Evolutionary conservation across 2,888 invertebrate species (phyloP).

Genomic region (Nomada ferruginata): DNA sequence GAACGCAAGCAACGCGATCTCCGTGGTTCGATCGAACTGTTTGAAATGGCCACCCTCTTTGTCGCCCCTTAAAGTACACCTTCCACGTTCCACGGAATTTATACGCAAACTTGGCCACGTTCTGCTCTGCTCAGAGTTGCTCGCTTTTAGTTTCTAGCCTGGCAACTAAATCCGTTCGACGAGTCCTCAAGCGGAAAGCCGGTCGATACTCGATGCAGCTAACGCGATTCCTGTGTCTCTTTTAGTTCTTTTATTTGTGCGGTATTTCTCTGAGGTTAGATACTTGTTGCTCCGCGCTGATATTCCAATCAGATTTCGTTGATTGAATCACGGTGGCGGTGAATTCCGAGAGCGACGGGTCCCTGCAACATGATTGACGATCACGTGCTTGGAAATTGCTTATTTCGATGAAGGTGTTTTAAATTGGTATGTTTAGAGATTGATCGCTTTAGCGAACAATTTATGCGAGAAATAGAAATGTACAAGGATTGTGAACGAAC

Average conservation of each 20-base stretch:
- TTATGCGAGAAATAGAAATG: no score
- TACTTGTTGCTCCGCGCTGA: conserved; percentile 37
- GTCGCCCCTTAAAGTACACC: conserved; percentile 46
- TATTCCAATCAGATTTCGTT: conserved; percentile 8
- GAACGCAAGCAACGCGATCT: conserved; percentile 46
- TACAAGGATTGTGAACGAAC: no score
- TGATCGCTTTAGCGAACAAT: no score
- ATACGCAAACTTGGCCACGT: conserved; percentile 71
- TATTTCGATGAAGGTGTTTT: no score
- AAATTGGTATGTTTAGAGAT: no score
- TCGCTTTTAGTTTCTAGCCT: conserved; percentile 52
- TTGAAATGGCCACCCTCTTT: conserved; percentile 49
- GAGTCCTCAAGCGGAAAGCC: conserved; percentile 16
- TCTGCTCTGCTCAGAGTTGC: conserved; percentile 46
- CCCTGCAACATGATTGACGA: no score
- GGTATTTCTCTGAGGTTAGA: conserved; percentile 21
- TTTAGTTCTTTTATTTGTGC: conserved; percentile 3
- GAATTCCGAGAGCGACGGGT: not conserved
- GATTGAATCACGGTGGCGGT: not conserved
- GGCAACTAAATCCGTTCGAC: conserved; percentile 62
- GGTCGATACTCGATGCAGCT: conserved; percentile 14
- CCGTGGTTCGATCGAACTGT: conserved; percentile 56
- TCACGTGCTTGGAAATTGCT: no score
- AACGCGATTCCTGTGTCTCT: not conserved
- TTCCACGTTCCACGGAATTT: conserved; percentile 63